A percentile compares a stretch with the other conserved stretches of the same genome.
phyloP scores from a whole-genome alignment of 2,113 vertebrate species.

The Genyomyrus donnyi region DNA sequence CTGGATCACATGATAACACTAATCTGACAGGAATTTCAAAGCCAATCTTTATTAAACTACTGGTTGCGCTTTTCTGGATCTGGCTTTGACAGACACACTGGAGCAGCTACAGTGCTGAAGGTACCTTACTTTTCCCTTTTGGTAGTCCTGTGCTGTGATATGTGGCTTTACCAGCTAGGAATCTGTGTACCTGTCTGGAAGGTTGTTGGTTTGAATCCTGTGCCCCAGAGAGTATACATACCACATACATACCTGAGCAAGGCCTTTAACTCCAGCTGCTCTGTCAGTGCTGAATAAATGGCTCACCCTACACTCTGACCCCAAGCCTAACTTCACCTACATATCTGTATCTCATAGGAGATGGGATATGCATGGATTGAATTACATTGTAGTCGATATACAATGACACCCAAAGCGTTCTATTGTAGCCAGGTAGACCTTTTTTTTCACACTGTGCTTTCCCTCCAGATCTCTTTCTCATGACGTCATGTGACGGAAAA shows the following conservation, averaged over 20 bases:
- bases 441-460: neutral
- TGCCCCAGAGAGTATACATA: neutral
- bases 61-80: neutral
- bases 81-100: neutral
- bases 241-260: neutral
- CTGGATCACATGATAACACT: neutral
- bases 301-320: neutral
- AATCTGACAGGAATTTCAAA: neutral
- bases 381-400: neutral
- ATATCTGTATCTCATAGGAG: neutral
- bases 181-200: neutral
- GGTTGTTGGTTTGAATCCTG: neutral
- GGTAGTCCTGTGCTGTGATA: neutral
- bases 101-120: neutral
- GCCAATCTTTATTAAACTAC: neutral
- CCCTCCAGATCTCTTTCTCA: slow-evolving; percentile 1
- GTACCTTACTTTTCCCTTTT: neutral
- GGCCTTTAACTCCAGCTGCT: neutral
- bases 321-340: neutral
- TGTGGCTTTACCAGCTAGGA: neutral
- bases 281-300: neutral
- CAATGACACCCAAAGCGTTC: neutral
- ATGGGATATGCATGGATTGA: neutral
- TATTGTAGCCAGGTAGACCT: neutral
- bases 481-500: slow-evolving; percentile 5